Conservation (phyloP, 2,797 vertebrate genomes). For the Rhinogobio ventralis region DNA sequence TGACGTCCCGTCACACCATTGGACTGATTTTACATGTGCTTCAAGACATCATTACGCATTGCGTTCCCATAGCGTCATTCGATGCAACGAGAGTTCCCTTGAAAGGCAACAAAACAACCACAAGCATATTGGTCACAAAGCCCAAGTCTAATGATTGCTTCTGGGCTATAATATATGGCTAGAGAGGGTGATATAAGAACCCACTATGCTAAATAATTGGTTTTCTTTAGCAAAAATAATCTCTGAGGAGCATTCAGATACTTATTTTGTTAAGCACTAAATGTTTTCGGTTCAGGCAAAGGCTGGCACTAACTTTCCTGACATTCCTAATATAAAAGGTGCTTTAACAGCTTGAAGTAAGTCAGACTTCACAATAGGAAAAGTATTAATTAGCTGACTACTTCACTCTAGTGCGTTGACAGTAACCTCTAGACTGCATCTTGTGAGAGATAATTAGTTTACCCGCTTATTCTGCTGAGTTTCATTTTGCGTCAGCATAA, state of each 20-base stretch:
- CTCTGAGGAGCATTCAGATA: conserved; percentile 12
- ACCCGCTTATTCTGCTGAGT: neutral
- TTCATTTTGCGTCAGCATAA: conserved; percentile 13
- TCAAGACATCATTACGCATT: too few species aligned
- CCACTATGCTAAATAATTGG: conserved; percentile 11
- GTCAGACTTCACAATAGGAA: conserved; percentile 3
- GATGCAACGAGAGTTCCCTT: too few species aligned
- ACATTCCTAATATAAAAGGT: neutral
- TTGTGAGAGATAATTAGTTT: conserved; percentile 26
- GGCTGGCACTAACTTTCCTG: neutral
- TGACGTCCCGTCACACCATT: too few species aligned
- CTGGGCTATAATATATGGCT: neutral
- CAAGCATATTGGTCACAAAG: conserved; percentile 30
- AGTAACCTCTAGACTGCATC: conserved; percentile 27
- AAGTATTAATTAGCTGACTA: conserved; percentile 9
- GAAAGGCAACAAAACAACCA: conserved; percentile 18
- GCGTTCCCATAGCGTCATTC: too few species aligned
- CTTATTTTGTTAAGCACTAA: neutral
- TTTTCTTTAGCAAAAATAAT: conserved; percentile 9
- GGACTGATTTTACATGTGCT: too few species aligned
- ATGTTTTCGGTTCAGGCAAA: conserved; percentile 10
- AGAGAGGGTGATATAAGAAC: neutral
- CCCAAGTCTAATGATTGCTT: neutral
- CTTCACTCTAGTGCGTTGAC: conserved; percentile 3
- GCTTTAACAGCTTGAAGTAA: neutral